Conservation (phyloP, 2,113 vertebrate genomes). For the Prochilodus magdalenae region DNA sequence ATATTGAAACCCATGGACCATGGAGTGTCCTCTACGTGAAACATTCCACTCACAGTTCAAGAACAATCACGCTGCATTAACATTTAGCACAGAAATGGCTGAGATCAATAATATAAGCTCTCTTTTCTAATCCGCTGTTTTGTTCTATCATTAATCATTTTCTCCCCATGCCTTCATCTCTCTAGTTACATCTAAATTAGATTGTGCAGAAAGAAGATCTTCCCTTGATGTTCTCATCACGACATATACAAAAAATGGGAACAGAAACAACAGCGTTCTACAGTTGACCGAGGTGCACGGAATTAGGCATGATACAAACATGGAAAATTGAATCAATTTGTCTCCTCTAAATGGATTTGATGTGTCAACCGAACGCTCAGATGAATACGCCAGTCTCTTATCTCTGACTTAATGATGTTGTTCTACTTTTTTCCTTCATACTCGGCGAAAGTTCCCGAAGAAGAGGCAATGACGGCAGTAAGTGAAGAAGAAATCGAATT, state of each 20-base stretch:
- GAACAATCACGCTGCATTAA: slow-evolving; percentile 45
- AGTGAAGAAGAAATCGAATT: slow-evolving; percentile 62
- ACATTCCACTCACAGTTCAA: slow-evolving; percentile 6
- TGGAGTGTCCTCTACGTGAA: not conserved
- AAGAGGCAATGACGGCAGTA: slow-evolving; percentile 40
- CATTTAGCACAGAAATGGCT: slow-evolving; percentile 52
- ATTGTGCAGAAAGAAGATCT: slow-evolving; percentile 58
- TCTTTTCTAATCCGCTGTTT: slow-evolving; percentile 65
- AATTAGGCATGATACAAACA: slow-evolving; percentile 71
- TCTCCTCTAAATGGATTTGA: slow-evolving; percentile 73
- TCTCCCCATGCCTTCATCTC: slow-evolving; percentile 53
- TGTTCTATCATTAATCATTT: slow-evolving; percentile 57
- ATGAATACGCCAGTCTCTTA: slow-evolving; percentile 66
- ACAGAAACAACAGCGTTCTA: slow-evolving; percentile 53
- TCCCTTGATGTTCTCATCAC: slow-evolving; percentile 52
- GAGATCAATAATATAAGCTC: slow-evolving; percentile 51
- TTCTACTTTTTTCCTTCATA: slow-evolving; percentile 33
- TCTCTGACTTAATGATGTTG: slow-evolving; percentile 68
- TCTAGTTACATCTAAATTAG: slow-evolving; percentile 68
- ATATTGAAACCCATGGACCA: not conserved
- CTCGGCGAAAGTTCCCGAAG: slow-evolving; percentile 65
- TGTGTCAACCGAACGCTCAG: slow-evolving; percentile 61
- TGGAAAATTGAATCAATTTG: slow-evolving; percentile 77
- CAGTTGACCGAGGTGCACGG: slow-evolving; percentile 65
- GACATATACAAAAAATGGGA: slow-evolving; percentile 29